Base-by-base conservation (phyloP, 2,113 vertebrate genomes). In the Reinhardtius hippoglossoides region DNA sequence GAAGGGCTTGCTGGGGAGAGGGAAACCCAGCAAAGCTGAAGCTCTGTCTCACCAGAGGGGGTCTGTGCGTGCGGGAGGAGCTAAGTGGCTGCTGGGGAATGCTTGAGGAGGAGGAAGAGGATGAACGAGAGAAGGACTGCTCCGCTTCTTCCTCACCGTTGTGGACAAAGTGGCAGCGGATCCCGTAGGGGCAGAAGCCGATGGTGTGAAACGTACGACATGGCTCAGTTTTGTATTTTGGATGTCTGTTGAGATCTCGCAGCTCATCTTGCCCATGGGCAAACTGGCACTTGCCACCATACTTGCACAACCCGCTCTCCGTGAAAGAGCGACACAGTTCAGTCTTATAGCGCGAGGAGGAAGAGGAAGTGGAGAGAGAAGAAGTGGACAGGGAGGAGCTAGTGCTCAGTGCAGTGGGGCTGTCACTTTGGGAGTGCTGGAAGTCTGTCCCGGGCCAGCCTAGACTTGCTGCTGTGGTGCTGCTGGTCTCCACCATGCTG, bases 91-190 rank as follows among this genome's bases (percentile, higher is more conserved):
- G 83, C 18, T 68, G 69, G 26, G 68, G 44, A 56, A 74, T 18
- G 61, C 77, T 78, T 5, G 83, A 84, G 0, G 84, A 87, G 9
- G 70, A 67, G 9, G 82, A 82, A 2, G 68, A 71, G 9, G 76
- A 78, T 2, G 79, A 76, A 1, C 46, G 67, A 40, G 23, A 70
- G 50, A 67, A 71, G 24, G 87, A 78, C 12, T 76, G 82, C 6
- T 71, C 80, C 13, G 54, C 81, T 31, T 94, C 93, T 10, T 97
- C 96, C 66, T 95, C 94, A 0, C 62, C 81, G 88, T 95, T 95
- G 92, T 97, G 96, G 75, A 97, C 95, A 84, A 97, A 97, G 85
- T 97, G 96, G 88, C 96, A 97, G 55, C 96, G 95, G 1, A 95
- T 94, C 24, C 96, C 96, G 0, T 97, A 97, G 5, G 96, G 96